phyloP scores from a whole-genome alignment of 35 echinoderm and acorn worm species.

The Patiria miniata region DNA sequence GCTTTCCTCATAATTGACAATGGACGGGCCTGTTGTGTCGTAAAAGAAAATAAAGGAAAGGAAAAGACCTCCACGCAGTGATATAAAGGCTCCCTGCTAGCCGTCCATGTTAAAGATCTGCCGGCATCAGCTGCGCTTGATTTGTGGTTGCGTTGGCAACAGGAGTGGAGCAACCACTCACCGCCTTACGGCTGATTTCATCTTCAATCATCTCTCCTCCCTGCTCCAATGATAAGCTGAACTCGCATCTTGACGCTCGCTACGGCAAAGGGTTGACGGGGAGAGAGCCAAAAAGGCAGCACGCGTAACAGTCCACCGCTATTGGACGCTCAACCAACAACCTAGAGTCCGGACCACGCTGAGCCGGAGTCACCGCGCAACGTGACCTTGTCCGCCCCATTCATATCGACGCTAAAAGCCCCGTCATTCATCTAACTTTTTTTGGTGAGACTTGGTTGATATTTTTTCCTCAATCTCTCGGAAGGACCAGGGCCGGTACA shows the following conservation, averaged over 20 bases:
- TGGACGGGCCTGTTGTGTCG: not conserved
- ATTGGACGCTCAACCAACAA: not conserved
- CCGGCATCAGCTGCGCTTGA: not conserved
- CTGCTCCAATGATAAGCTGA: not conserved
- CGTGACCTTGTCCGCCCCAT: not conserved
- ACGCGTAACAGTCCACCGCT: not conserved
- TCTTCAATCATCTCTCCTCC: conserved; percentile 11
- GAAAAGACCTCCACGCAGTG: not conserved
- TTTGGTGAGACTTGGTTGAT: not conserved
- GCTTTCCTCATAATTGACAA: not conserved
- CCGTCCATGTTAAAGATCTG: not conserved
- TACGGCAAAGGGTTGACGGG: not conserved
- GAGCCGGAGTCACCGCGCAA: not conserved
- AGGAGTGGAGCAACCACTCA: not conserved
- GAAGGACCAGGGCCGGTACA: not conserved
- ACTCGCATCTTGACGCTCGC: not conserved
- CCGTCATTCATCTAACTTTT: not conserved
- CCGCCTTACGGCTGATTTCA: conserved; percentile 6
- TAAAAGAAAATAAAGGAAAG: not conserved
- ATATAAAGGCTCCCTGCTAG: not conserved
- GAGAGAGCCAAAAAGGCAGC: not conserved
- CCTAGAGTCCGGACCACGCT: not conserved
- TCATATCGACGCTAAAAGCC: not conserved
- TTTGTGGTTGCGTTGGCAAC: conserved; percentile 16
- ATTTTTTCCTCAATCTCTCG: not conserved